Percentiles rank a stretch among this genome's conserved stretches.
Conservation (phyloP, 92 coral and sea anemone genomes). For the Epizoanthus fatuus region DNA sequence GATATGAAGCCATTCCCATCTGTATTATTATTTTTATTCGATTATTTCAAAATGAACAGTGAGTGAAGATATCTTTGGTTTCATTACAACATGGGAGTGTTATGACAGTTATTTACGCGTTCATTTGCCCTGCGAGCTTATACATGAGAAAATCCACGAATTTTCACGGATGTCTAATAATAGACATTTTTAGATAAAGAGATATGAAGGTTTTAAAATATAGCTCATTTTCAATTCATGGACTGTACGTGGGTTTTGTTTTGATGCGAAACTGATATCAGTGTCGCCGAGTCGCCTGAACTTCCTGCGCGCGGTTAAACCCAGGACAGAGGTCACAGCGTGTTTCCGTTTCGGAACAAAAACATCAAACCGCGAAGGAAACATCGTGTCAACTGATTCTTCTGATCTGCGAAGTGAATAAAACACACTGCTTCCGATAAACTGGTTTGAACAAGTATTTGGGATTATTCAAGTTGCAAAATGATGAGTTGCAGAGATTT, state of each 20-base stretch:
- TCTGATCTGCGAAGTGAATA: neutral
- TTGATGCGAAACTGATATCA: neutral
- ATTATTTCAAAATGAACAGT: neutral
- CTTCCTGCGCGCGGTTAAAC: constrained; percentile 24
- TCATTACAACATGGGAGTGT: no score
- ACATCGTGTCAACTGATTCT: neutral
- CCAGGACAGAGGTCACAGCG: neutral
- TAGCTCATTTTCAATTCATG: neutral
- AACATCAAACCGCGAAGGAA: neutral
- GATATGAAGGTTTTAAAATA: neutral
- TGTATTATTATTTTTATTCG: neutral
- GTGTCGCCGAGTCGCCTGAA: neutral
- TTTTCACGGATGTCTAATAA: neutral
- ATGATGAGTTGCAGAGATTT: constrained; percentile 1
- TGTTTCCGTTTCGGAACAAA: constrained; percentile 7
- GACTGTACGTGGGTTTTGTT: neutral
- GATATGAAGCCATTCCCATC: neutral
- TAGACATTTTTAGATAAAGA: neutral
- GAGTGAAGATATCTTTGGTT: neutral
- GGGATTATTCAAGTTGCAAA: neutral
- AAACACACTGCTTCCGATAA: neutral
- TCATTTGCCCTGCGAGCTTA: neutral
- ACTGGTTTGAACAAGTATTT: neutral
- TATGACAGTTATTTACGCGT: neutral
- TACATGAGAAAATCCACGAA: neutral